Conservation (phyloP, 2,888 invertebrate genomes). For the Spodoptera picta region DNA sequence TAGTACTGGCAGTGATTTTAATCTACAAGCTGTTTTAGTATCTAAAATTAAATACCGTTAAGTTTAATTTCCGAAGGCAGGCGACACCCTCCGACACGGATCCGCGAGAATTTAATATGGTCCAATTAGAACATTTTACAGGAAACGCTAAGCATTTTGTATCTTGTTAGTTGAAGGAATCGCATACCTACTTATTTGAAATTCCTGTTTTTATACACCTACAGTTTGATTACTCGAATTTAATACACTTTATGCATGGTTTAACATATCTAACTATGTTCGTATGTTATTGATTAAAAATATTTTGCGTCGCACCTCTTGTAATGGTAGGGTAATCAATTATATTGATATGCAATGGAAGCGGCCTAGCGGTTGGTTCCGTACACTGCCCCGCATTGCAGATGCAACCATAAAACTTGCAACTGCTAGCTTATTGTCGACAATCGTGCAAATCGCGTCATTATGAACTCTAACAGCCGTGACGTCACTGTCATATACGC, state of each 20-base stretch:
- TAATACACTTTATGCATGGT: too few species aligned
- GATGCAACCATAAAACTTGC: slow-evolving; percentile 44
- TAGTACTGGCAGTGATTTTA: slow-evolving; percentile 16
- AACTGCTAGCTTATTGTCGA: slow-evolving; percentile 40
- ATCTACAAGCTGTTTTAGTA: slow-evolving; percentile 33
- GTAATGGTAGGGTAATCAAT: slow-evolving; percentile 37
- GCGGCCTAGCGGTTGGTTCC: slow-evolving; percentile 43
- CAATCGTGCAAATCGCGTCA: slow-evolving; percentile 31
- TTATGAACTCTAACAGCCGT: slow-evolving; percentile 36
- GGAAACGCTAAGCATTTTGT: slow-evolving; percentile 28
- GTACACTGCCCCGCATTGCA: slow-evolving; percentile 57
- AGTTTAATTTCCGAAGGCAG: slow-evolving; percentile 57
- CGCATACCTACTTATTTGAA: slow-evolving; percentile 8
- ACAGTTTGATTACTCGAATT: slow-evolving; percentile 2
- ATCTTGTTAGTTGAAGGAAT: slow-evolving; percentile 33
- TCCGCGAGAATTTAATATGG: slow-evolving; percentile 44
- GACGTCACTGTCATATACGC: slow-evolving; percentile 36
- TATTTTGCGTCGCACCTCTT: background rate
- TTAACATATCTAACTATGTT: too few species aligned
- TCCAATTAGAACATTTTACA: slow-evolving; percentile 30
- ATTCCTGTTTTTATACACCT: slow-evolving; percentile 17
- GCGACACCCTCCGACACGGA: slow-evolving; percentile 7
- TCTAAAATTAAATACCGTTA: slow-evolving; percentile 35
- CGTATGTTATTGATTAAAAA: background rate
- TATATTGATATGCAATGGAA: slow-evolving; percentile 44